Conservation (phyloP, 2,888 invertebrate genomes). For the Pollenia griseotomentosa region DNA sequence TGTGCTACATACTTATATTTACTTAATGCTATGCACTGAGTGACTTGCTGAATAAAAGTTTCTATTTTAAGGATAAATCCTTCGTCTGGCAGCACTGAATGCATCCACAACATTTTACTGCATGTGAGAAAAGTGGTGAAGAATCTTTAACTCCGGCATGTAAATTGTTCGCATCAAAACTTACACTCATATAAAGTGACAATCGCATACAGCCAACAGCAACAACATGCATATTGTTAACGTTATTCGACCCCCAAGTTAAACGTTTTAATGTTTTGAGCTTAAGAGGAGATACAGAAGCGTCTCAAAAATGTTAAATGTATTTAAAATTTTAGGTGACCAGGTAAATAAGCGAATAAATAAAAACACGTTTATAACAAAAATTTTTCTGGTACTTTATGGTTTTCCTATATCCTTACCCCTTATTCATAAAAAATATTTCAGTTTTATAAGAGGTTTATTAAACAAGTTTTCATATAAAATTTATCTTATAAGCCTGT, state of each 20-base stretch:
- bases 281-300: constrained; percentile 5
- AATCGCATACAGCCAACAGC: background rate
- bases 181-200: background rate
- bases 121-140: constrained; percentile 14
- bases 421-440: no score
- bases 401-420: no score
- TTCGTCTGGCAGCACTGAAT: background rate
- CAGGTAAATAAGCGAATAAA: background rate
- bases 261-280: background rate
- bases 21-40: no score
- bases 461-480: no score
- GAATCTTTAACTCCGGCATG: background rate
- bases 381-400: no score
- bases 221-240: background rate
- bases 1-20: no score
- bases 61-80: no score
- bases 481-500: no score
- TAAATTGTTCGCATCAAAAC: background rate
- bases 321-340: background rate
- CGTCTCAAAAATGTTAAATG: constrained; percentile 1
- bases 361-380: no score
- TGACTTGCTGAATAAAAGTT: no score
- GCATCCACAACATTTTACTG: background rate
- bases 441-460: no score
- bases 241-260: background rate